Evolutionary conservation across 2,888 invertebrate species (phyloP).

Genomic region (Phyllotreta striolata): DNA sequence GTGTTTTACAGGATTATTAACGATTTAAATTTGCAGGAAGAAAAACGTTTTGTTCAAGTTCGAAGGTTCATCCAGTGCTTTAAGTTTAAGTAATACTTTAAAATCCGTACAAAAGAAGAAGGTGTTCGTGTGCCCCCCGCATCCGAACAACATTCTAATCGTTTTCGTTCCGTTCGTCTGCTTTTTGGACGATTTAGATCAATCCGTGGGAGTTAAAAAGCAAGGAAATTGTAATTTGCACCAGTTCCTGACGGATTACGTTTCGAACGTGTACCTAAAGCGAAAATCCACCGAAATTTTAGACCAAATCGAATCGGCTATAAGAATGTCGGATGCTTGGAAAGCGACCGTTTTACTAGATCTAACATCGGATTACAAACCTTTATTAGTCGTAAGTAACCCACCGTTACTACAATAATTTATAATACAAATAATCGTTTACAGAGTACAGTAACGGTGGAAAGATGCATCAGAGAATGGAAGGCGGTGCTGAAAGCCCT

Average conservation of each 20-base stretch:
- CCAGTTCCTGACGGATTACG: constrained; percentile 85
- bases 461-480: constrained; percentile 72
- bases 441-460: constrained; percentile 77
- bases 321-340: constrained; percentile 82
- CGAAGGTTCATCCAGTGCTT: constrained; percentile 66
- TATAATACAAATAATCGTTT: too few species aligned
- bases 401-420: background rate
- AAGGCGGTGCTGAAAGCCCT: constrained; percentile 73
- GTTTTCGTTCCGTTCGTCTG: constrained; percentile 84
- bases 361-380: constrained; percentile 71
- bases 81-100: constrained; percentile 54
- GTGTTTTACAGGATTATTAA: background rate
- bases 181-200: constrained; percentile 86
- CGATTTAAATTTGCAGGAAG: constrained; percentile 59
- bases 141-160: constrained; percentile 77
- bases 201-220: constrained; percentile 56
- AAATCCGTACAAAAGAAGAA: constrained; percentile 62
- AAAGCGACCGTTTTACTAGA: constrained; percentile 76
- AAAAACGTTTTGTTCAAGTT: constrained; percentile 74
- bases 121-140: constrained; percentile 78
- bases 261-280: constrained; percentile 85
- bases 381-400: constrained; percentile 68
- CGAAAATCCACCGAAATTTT: constrained; percentile 73
- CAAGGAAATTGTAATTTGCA: constrained; percentile 75
- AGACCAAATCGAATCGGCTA: constrained; percentile 73